phyloP scores from a whole-genome alignment of 2,888 invertebrate species.

The Sphecodes monilicornis region DNA sequence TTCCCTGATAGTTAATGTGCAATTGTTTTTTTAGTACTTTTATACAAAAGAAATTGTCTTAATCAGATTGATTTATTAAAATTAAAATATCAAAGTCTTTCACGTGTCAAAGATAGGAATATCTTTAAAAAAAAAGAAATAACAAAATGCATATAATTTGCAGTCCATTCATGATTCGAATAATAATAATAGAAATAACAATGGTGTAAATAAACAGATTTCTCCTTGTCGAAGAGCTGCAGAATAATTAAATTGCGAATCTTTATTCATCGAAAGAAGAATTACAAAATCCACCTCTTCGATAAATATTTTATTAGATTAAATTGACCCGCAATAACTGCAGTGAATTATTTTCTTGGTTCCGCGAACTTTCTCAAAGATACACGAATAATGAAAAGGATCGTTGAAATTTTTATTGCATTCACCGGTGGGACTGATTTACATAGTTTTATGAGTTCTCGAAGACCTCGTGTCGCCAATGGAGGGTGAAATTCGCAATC shows the following conservation, averaged over 20 bases:
- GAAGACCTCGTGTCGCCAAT: background rate
- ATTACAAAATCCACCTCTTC: background rate
- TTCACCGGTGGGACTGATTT: background rate
- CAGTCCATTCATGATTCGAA: background rate
- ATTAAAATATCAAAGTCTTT: no score
- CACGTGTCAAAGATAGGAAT: no score
- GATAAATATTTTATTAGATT: background rate
- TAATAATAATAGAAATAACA: background rate
- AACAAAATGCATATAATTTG: background rate
- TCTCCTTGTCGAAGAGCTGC: no score
- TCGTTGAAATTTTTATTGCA: background rate
- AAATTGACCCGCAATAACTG: background rate
- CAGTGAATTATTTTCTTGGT: no score
- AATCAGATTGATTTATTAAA: no score
- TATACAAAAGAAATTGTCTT: no score
- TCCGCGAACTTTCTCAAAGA: background rate
- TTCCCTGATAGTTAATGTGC: no score
- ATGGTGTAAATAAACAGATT: background rate
- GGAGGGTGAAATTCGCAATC: background rate
- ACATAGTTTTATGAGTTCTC: background rate
- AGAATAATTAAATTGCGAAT: no score
- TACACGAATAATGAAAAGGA: background rate
- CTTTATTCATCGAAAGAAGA: no score
- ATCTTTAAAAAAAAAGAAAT: no score
- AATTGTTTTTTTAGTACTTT: no score